Base-by-base conservation (phyloP, 2,113 vertebrate species). In the Ursus arctos region DNA sequence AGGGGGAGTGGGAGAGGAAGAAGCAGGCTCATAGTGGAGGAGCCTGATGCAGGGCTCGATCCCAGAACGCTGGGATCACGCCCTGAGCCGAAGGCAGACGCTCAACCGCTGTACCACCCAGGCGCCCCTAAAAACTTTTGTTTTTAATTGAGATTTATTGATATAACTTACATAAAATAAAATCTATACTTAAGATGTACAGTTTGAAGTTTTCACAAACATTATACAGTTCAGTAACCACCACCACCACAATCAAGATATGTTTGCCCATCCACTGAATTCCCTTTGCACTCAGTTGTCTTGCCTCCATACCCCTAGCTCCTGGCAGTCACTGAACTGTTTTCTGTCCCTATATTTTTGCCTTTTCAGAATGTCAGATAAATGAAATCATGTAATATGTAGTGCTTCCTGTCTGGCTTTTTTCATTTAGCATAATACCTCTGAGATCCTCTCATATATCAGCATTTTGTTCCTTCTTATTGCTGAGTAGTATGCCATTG, bases 111-210 rank as follows among this genome's bases (percentile, higher is more conserved):
- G 51, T 13, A 10, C 51, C 51, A 51, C 51, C 12, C 51, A 51
- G 51, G 51, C 2, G 51, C 51, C 51, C 51, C 13, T 21, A 77
- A 85, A 81, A 40, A 16, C 55, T 91, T 43, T 51, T 91, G 57
- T 83, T 80, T 95, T 80, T 59, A 72, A 72, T 26, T 80, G n/a
- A 92, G 28, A 61, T 71, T 94, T 81, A 63, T 86, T 96, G 74
- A 53, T 87, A 40, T 57, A 91, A 72, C 81, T 81, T 53, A 90
- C 15, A 61, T 71, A 71, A 13, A 86, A 67, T 79, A 72, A 80
- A 55, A 31, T 72, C 65, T 55, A 77, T 10, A 21, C 33, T 59
- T 49, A 71, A 87, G 40, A 10, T 81, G 2, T 69, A 31, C 3
- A 63, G 26, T 81, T 82, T 28, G 6, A 57, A 43, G n/a, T 72